Evolutionary conservation across 2,888 invertebrate genomes (phyloP).

Genomic region (Sabellastarte sp.): DNA sequence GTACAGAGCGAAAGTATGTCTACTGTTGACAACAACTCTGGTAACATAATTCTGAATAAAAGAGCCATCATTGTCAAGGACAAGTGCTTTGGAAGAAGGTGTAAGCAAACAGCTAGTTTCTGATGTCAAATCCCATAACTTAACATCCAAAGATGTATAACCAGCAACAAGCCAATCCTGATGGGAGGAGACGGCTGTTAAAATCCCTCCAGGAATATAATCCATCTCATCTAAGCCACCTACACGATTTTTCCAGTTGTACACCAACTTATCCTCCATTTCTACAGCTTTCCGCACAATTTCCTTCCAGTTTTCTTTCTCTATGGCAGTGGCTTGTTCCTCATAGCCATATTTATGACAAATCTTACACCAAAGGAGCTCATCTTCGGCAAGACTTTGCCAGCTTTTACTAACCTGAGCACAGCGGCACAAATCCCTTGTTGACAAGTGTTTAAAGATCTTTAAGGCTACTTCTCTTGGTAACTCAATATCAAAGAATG

Average conservation of each 20-base stretch:
- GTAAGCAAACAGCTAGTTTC: no score
- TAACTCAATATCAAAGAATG: conserved; percentile 52
- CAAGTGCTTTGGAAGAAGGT: no score
- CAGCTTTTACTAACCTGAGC: conserved; percentile 48
- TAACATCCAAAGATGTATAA: no score
- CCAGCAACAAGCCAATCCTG: no score
- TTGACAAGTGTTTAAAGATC: conserved; percentile 47
- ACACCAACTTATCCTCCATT: no score
- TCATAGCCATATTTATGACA: conserved; percentile 42
- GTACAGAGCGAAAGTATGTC: no score
- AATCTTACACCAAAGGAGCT: conserved; percentile 50
- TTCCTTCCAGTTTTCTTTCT: conserved; percentile 45
- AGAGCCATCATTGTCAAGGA: no score
- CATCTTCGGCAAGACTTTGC: conserved; percentile 52
- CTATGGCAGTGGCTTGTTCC: conserved; percentile 29
- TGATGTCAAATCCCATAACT: no score
- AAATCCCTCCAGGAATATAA: conserved; percentile 37
- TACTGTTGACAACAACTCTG: no score
- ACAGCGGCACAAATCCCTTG: conserved; percentile 46
- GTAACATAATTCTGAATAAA: no score
- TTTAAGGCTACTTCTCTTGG: conserved; percentile 54
- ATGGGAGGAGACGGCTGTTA: conserved; percentile 38
- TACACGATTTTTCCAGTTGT: conserved; percentile 42
- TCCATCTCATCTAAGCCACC: conserved; percentile 40
- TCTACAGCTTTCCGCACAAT: no score